Percentiles rank a stretch among this genome's conserved stretches.
phyloP scores from a whole-genome alignment of 2,797 vertebrate genomes.

The Australoheros facetus region DNA sequence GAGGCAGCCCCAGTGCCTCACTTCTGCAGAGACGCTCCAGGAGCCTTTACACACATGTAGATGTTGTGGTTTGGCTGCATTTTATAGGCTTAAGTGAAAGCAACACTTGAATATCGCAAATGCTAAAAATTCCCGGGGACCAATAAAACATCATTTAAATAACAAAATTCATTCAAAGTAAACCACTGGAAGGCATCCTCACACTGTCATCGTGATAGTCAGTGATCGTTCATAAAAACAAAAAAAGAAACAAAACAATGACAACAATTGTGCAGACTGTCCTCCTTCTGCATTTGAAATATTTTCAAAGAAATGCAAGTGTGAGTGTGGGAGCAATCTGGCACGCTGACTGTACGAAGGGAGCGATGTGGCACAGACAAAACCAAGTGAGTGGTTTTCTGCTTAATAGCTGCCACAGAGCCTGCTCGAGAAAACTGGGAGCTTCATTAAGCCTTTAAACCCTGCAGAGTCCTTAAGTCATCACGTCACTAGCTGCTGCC shows the following conservation, averaged over 20 bases:
- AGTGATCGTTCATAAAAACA: constrained; percentile 14
- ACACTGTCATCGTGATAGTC: constrained; percentile 22
- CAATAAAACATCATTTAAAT: constrained; percentile 9
- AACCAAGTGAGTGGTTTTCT: constrained; percentile 45
- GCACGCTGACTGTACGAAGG: constrained; percentile 34
- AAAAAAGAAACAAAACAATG: constrained; percentile 19
- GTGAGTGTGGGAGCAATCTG: constrained; percentile 54
- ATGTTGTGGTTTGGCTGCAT: neutral
- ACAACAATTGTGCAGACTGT: constrained; percentile 22
- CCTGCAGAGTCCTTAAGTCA: constrained; percentile 73
- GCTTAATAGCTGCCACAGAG: constrained; percentile 65
- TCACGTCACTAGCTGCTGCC: constrained; percentile 64
- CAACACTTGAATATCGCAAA: constrained; percentile 2
- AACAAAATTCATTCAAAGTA: constrained; percentile 22
- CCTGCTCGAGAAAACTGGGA: constrained; percentile 64
- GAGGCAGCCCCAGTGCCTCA: constrained; percentile 29
- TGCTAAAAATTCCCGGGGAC: neutral
- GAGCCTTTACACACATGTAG: neutral
- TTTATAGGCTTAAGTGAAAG: constrained; percentile 11
- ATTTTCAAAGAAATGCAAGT: constrained; percentile 51
- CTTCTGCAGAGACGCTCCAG: constrained; percentile 24
- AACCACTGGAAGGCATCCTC: constrained; percentile 5
- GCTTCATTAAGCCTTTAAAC: constrained; percentile 81
- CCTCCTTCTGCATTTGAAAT: constrained; percentile 47
- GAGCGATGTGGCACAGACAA: constrained; percentile 47